Base-by-base conservation (phyloP, 2,888 invertebrate species). In the Euphydryas editha region DNA sequence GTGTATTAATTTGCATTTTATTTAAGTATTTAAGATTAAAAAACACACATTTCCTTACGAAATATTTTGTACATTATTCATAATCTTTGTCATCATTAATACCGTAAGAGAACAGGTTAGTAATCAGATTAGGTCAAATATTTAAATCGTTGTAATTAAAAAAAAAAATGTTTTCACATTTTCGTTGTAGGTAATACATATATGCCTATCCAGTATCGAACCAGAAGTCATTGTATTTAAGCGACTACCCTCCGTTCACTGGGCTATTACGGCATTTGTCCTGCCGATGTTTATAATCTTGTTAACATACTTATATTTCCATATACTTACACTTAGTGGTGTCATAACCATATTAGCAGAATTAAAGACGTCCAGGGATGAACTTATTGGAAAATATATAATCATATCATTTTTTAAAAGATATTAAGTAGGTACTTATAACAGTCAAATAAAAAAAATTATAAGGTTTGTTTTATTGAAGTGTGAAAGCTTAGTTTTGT, bases 331-430 rank as follows among this genome's bases (percentile, higher is more conserved):
- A 80, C 84, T 85, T 81, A 78, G 80, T 78, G 78, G 76, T 81
- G 79, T 80, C 82, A 80, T 88, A 90, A 90, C 84, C 73, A 79
- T 82, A 89, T 90, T 89, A 90, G 76, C 74, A 62, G 70, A 79
- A 78, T 83, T 83, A 77, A 76, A 76, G 75, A 78, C 76, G 74
- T 65, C 72, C 84, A 87, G 88, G 79, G 82, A 62, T 68, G 83
- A 62, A 81, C 72, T 78, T 44, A 44, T 44, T 44, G 2, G 57
- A 46, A 56, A 39, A 58, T 15, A 21, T 36, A n/a, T 57, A 6
- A n/a, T 30, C 1, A 49, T 3, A 59, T 47, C 21, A 24, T 39
- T 37, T 30, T 56, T 39, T 0, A 21, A 20, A 7, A 20, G 10
- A 47, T 20, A 7, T 47, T 20, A 18, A 20, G 4, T 30, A 30